phyloP scores from a whole-genome alignment of 2,113 vertebrate genomes.

The Bungarus multicinctus region DNA sequence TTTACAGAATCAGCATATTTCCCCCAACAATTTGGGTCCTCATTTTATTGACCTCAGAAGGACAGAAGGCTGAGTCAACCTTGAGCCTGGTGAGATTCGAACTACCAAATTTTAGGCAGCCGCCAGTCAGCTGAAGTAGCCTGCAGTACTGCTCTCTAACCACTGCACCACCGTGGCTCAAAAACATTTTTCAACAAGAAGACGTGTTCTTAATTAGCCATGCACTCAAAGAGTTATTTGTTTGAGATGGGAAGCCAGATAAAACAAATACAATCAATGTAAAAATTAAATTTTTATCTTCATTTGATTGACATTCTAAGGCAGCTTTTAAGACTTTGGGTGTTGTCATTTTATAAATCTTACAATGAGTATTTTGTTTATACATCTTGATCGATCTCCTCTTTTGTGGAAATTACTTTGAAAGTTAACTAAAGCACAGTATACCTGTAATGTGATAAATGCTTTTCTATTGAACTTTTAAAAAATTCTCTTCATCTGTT shows the following conservation, averaged over 20 bases:
- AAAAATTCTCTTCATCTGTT: background rate
- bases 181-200: background rate
- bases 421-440: background rate
- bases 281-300: background rate
- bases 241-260: background rate
- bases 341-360: background rate
- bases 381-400: background rate
- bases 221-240: background rate
- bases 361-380: background rate
- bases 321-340: background rate
- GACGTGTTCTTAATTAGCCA: background rate
- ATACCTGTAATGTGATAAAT: background rate
- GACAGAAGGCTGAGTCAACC: too few relatives aligned
- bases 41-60: too few relatives aligned
- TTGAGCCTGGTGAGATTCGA: too few relatives aligned
- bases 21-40: too few relatives aligned
- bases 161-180: too few relatives aligned
- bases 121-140: too few relatives aligned
- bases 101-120: too few relatives aligned
- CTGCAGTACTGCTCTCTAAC: too few relatives aligned
- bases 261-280: background rate
- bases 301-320: background rate
- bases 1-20: too few relatives aligned
- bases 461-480: background rate
- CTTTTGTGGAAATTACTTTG: background rate